A percentile compares a stretch with the other conserved stretches of the same genome.
phyloP scores from a whole-genome alignment of 2,113 vertebrate species.

The Opisthocomus hoazin region DNA sequence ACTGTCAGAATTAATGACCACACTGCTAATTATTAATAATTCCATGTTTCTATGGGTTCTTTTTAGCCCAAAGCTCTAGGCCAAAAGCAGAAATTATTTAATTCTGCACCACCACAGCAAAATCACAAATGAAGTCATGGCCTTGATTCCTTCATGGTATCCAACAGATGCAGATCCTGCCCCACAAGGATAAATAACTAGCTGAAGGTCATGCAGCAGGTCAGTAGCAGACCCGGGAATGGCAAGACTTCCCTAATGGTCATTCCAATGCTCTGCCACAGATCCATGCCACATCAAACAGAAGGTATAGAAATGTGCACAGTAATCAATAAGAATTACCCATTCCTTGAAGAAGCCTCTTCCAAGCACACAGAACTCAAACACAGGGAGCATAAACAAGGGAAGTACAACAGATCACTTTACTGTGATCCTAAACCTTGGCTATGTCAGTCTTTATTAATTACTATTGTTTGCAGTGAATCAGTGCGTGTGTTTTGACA shows the following conservation, averaged over 20 bases:
- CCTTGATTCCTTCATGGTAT: neutral
- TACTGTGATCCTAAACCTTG: neutral
- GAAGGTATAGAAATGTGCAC: neutral
- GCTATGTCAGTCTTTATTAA: neutral
- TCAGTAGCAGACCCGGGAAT: neutral
- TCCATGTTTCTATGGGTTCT: neutral
- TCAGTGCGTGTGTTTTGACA: neutral
- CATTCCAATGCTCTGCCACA: neutral
- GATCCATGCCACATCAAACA: neutral
- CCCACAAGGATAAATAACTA: neutral
- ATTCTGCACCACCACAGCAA: neutral
- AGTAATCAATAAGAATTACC: neutral
- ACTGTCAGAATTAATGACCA: constrained; percentile 14
- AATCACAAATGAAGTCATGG: fast-evolving
- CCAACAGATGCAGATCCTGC: neutral
- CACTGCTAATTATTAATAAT: constrained; percentile 32
- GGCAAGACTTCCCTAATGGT: neutral
- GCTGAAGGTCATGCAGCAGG: neutral
- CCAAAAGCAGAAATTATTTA: neutral
- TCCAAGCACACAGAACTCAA: neutral
- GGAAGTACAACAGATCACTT: neutral
- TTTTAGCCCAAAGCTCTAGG: neutral
- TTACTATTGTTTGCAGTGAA: neutral
- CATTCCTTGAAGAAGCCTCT: neutral
- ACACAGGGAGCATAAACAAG: neutral